These are phyloP conservation scores for Gadopsis bispinosus DNA, from an alignment of 2,797 vertebrate species.

Conservation along the genomic window DNA sequence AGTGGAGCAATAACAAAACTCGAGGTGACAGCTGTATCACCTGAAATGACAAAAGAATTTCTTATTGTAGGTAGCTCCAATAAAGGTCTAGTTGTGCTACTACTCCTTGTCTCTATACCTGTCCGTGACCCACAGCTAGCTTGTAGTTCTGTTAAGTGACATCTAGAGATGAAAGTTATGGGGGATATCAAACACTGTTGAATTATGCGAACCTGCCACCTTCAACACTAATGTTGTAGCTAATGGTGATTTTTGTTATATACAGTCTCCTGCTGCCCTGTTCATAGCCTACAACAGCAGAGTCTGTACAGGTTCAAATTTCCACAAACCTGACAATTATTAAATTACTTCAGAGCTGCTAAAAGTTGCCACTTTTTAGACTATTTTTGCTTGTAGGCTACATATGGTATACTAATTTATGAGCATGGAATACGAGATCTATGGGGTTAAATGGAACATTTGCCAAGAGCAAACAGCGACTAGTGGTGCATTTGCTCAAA, in stretches of 20 bases:
- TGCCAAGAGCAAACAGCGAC: too few relatives aligned
- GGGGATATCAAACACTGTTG: constrained; percentile 1
- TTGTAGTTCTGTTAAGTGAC: not conserved
- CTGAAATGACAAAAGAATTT: constrained; percentile 40
- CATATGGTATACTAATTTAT: not conserved
- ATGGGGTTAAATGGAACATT: too few relatives aligned
- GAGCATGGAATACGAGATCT: not conserved
- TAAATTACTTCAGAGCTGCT: not conserved
- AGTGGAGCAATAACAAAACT: constrained; percentile 68
- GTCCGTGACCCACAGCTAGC: not conserved
- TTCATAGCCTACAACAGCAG: not conserved
- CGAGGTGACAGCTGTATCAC: constrained; percentile 68
- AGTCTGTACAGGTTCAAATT: not conserved
- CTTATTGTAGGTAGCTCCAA: not conserved
- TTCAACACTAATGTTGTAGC: not conserved
- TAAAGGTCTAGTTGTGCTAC: not conserved
- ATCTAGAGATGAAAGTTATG: not conserved
- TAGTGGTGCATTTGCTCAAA: too few relatives aligned
- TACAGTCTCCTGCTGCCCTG: constrained; percentile 2
- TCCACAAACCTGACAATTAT: not conserved
- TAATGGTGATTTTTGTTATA: constrained; percentile 7
- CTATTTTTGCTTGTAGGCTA: not conserved
- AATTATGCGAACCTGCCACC: not conserved
- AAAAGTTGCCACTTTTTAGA: not conserved
- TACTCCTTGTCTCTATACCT: not conserved